phyloP scores from a whole-genome alignment of 1,140 invertebrate genomes.

The Calycopis cecrops region DNA sequence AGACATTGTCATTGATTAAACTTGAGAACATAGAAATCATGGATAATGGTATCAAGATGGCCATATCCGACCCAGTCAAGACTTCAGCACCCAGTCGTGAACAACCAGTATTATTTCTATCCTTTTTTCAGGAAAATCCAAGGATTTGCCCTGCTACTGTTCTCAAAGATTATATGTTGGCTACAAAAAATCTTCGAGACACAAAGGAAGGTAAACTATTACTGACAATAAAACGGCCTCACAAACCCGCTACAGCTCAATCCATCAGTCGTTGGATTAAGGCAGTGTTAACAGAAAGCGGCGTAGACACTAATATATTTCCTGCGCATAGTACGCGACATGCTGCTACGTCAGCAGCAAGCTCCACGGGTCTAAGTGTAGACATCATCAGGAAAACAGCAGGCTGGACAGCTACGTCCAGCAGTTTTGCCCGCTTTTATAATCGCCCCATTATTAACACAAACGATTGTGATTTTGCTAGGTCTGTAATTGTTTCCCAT shows the following conservation, averaged over 20 bases:
- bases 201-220: conserved; percentile 21
- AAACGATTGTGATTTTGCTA: conserved; percentile 16
- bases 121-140: conserved; percentile 26
- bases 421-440: conserved; percentile 39
- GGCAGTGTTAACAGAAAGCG: conserved; percentile 28
- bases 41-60: conserved; percentile 10
- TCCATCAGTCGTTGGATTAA: conserved; percentile 36
- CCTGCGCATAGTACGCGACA: conserved; percentile 42
- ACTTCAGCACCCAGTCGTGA: conserved; percentile 24
- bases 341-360: conserved; percentile 40
- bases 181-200: conserved; percentile 22
- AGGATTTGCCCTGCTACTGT: conserved; percentile 28
- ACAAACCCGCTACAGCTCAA: conserved; percentile 23
- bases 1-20: conserved; percentile 27
- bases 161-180: conserved; percentile 25
- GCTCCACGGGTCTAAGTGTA: conserved; percentile 26
- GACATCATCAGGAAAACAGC: conserved; percentile 38
- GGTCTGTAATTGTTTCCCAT: conserved; percentile 15
- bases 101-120: conserved; percentile 28
- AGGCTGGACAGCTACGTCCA: conserved; percentile 34
- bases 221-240: conserved; percentile 23
- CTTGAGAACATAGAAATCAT: conserved; percentile 17
- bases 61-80: conserved; percentile 31
- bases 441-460: conserved; percentile 24
- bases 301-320: conserved; percentile 32